Evolutionary conservation across 2,888 invertebrate genomes (phyloP).

Genomic region (Troides aeacus): DNA sequence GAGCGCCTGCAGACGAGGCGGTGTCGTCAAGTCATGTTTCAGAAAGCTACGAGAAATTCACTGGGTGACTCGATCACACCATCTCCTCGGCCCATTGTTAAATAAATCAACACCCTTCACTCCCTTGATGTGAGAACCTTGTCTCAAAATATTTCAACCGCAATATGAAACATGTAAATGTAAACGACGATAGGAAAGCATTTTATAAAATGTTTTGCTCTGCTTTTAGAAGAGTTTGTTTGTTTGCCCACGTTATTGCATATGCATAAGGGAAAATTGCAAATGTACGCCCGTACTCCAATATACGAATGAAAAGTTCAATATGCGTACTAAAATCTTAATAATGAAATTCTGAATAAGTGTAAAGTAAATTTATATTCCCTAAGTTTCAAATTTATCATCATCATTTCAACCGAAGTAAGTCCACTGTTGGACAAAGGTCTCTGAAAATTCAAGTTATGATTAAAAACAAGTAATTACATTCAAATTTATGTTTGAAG

Average conservation of each 20-base stretch:
- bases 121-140: constrained; percentile 40
- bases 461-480: no score
- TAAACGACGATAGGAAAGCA: constrained; percentile 30
- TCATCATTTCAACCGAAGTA: no score
- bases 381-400: background rate
- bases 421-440: no score
- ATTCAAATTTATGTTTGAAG: background rate
- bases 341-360: constrained; percentile 19
- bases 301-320: constrained; percentile 27
- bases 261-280: constrained; percentile 29
- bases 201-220: constrained; percentile 34
- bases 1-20: constrained; percentile 22
- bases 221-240: constrained; percentile 31
- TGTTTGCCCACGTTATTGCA: constrained; percentile 31
- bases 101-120: constrained; percentile 61
- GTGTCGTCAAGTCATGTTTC: constrained; percentile 48
- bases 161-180: constrained; percentile 25
- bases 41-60: constrained; percentile 61
- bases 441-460: no score
- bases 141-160: constrained; percentile 31
- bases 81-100: constrained; percentile 60
- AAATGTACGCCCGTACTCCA: constrained; percentile 23
- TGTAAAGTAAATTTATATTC: background rate
- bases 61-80: constrained; percentile 57
- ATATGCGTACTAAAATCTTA: constrained; percentile 15